These are phyloP conservation scores for Pseudomyrmex dendroicus DNA, from an alignment of 1,140 invertebrate genomes.

Conservation along the genomic window DNA sequence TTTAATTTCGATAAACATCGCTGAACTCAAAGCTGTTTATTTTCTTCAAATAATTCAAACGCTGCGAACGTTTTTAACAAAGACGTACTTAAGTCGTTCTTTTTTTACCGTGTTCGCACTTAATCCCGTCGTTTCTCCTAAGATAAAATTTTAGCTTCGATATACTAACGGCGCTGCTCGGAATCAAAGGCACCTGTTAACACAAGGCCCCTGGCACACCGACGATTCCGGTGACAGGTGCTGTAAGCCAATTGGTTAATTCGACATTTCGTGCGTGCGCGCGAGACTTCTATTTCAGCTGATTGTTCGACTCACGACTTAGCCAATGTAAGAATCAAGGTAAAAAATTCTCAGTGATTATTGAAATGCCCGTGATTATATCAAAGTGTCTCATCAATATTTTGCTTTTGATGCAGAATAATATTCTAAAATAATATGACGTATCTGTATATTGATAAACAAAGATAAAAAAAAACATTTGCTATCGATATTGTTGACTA, in stretches of 20 bases:
- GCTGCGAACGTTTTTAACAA: no score
- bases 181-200: slow-evolving; percentile 72
- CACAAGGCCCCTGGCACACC: slow-evolving; percentile 54
- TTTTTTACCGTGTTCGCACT: background rate
- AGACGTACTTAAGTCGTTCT: no score
- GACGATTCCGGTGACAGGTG: slow-evolving; percentile 68
- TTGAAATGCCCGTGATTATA: background rate
- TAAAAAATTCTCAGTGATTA: slow-evolving; percentile 25
- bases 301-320: slow-evolving; percentile 61
- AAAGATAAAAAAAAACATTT: no score
- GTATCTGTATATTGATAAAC: background rate
- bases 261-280: slow-evolving; percentile 68
- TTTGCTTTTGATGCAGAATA: slow-evolving; percentile 5
- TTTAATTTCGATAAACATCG: background rate
- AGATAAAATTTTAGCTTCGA: slow-evolving; percentile 41
- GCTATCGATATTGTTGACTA: background rate
- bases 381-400: background rate
- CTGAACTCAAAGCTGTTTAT: no score
- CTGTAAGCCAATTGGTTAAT: slow-evolving; percentile 71
- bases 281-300: slow-evolving; percentile 65
- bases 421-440: background rate
- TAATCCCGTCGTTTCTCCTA: background rate
- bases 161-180: slow-evolving; percentile 38
- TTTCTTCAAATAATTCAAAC: background rate
- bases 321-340: slow-evolving; percentile 37